These are phyloP conservation scores for Pangasianodon gigas DNA, from an alignment of 2,113 vertebrate species.

Conservation along the genomic window DNA sequence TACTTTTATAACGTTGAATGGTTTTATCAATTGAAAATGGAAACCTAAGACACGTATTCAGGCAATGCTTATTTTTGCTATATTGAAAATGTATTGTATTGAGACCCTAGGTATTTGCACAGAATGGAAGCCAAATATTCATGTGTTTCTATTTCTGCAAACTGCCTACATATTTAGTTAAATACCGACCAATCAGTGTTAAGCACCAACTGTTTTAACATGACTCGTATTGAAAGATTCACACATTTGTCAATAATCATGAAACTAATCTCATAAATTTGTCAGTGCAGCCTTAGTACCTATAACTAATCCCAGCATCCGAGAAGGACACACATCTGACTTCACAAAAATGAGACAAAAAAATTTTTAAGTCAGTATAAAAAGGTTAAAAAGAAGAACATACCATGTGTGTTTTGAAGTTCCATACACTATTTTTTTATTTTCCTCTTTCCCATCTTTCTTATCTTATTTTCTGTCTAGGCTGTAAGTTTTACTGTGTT, in stretches of 20 bases:
- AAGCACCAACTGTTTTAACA: background rate
- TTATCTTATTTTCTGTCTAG: background rate
- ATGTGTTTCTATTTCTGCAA: no score
- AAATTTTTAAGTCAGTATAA: constrained; percentile 7
- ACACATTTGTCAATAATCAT: background rate
- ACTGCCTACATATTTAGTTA: no score
- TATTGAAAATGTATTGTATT: background rate
- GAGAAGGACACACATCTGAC: background rate
- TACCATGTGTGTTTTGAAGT: background rate
- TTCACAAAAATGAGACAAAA: background rate
- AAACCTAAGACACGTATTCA: background rate
- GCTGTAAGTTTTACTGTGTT: background rate
- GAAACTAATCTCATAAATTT: no score
- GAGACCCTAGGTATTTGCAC: background rate
- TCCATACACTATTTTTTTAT: constrained; percentile 41
- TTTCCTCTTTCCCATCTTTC: constrained; percentile 14
- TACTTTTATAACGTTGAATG: background rate
- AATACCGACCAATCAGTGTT: background rate
- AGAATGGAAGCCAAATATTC: background rate
- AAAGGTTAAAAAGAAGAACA: constrained; percentile 14
- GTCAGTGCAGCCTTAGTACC: no score
- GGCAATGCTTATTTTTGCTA: background rate
- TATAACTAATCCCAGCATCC: background rate
- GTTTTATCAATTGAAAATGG: no score
- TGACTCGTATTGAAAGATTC: background rate